Conservation (phyloP, 2,113 vertebrate genomes). For the Lontra canadensis region DNA sequence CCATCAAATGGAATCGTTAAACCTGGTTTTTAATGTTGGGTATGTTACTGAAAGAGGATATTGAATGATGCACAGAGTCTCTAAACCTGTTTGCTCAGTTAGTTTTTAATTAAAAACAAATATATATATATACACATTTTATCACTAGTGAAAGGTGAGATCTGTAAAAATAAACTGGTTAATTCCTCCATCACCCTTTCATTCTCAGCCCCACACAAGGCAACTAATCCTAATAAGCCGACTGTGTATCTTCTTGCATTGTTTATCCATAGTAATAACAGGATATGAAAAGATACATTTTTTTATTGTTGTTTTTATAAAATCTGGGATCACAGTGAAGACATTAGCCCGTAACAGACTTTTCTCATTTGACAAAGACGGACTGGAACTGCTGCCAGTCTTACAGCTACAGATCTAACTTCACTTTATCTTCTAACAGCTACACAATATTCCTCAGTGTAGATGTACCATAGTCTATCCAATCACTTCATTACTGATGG, state of each 20-base stretch:
- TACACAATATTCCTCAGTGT: background rate
- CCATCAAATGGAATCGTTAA: background rate
- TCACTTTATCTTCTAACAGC: slow-evolving; percentile 21
- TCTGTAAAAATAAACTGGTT: background rate
- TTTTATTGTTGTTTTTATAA: background rate
- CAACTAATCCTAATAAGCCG: background rate
- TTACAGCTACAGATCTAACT: background rate
- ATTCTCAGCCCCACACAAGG: background rate
- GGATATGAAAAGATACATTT: background rate
- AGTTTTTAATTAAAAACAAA: background rate
- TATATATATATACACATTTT: background rate
- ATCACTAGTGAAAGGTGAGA: background rate
- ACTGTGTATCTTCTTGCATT: background rate
- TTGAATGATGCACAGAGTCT: background rate
- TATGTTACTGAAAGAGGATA: background rate
- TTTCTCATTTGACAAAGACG: background rate
- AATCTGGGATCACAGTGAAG: background rate
- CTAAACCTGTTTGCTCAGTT: background rate
- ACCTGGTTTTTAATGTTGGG: background rate
- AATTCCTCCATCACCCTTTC: background rate
- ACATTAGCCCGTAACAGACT: background rate
- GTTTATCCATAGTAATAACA: background rate
- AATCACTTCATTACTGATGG: background rate
- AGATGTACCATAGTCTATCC: background rate
- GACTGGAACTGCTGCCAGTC: background rate